Evolutionary conservation across 2,113 vertebrate genomes (phyloP).

Genomic region (Strix uralensis): DNA sequence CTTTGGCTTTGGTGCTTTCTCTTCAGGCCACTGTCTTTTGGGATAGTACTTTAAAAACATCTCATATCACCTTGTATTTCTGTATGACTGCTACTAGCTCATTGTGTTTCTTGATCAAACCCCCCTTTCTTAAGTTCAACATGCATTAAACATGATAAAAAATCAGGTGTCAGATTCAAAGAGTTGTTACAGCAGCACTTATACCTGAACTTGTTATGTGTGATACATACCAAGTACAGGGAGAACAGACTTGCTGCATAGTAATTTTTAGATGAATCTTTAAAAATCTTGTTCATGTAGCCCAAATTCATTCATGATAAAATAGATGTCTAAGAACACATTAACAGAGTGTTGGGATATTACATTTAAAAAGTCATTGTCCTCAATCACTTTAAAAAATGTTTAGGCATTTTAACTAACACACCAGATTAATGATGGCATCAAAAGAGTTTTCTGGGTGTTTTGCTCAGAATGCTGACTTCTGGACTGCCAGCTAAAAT

Average conservation of each 20-base stretch:
- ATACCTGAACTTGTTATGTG: not conserved
- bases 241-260: conserved; percentile 13
- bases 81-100: not conserved
- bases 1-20: not conserved
- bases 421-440: not conserved
- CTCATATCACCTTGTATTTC: not conserved
- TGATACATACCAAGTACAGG: not conserved
- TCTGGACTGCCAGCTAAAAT: not conserved
- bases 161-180: not conserved
- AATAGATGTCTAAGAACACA: conserved; percentile 16
- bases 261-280: not conserved
- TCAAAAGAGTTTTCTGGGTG: not conserved
- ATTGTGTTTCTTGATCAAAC: not conserved
- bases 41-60: not conserved
- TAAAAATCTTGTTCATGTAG: not conserved
- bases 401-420: not conserved
- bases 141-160: conserved; percentile 1
- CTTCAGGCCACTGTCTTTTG: not conserved
- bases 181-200: not conserved
- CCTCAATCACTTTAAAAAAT: conserved; percentile 17
- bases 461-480: not conserved
- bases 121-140: not conserved
- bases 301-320: not conserved
- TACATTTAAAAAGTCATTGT: conserved; percentile 13
- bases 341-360: not conserved